phyloP scores from a whole-genome alignment of 2,888 invertebrate species.

The Ctena decussata region DNA sequence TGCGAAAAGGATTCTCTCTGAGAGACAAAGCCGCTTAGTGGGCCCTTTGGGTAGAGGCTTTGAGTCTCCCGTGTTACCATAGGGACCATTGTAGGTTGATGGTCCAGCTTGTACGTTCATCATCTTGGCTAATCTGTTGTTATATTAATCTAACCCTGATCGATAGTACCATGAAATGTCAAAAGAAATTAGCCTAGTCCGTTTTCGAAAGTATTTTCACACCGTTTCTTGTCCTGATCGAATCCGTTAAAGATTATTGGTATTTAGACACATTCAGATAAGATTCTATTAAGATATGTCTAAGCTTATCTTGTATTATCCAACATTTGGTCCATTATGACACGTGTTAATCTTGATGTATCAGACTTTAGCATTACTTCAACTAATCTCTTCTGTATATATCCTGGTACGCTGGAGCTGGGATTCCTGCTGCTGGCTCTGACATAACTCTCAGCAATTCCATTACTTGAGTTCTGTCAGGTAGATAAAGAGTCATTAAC shows the following conservation, averaged over 20 bases:
- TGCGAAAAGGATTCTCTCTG: conserved; percentile 59
- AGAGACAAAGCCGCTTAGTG: conserved; percentile 59
- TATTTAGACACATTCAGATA: no score
- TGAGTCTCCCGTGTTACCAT: background rate
- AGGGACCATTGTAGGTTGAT: background rate
- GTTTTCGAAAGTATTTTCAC: no score
- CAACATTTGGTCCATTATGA: background rate
- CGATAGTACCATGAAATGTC: no score
- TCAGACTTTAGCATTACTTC: background rate
- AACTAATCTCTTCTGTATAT: background rate
- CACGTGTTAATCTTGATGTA: background rate
- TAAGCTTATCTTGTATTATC: background rate
- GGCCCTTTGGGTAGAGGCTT: conserved; percentile 37
- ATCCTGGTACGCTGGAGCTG: background rate
- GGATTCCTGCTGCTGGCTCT: background rate
- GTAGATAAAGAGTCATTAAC: background rate
- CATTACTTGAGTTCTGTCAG: background rate
- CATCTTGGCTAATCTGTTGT: conserved; percentile 6
- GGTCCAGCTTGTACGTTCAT: conserved; percentile 15
- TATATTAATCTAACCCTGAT: no score
- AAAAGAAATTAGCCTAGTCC: no score
- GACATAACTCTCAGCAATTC: conserved; percentile 1
- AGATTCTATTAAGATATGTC: background rate
- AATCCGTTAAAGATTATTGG: no score
- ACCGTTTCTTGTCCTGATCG: no score